Base-by-base conservation (phyloP, 2,888 invertebrate genomes). In the Drosophila mimetica region DNA sequence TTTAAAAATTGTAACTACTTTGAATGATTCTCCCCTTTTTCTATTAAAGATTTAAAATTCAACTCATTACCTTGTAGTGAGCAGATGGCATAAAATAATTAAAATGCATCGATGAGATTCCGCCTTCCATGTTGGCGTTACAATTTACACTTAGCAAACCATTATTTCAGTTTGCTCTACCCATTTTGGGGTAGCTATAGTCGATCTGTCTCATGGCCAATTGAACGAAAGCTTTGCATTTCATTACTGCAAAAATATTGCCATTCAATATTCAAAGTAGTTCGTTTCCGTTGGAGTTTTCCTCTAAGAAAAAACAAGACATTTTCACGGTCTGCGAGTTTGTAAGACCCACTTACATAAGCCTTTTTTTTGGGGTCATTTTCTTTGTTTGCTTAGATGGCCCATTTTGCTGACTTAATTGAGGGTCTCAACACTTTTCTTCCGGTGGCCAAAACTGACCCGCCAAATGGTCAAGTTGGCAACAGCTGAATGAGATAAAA, bases 261-360 rank as follows among this genome's bases (percentile, higher is more conserved):
- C 47, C 48, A 34, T 46, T 22, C 37, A 28, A 48, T 74, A 53
- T 66, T 71, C 55, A 59, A 66, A 47, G 18, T 47, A 52, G 59
- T 32, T 37, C 34, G 50, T 59, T 70, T 59, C 47, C 59, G 71
- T 41, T 44, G 9, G 34, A 47, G 42, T 50, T 70, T 81, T 55
- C 18, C 25, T 60, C 52, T 32, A 50, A n/a, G 53, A 44, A 54
- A 22, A 30, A 70, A 28, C 9, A 7, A 61, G 53, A 57, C 46
- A 7, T 65, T 65, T 83, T 83, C 71, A 86, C 86, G 84, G 76
- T 83, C 76, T 64, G 64, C 74, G 57, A 79, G 50, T 47, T 59
- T 65, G 41, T 59, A 57, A 46, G 37, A 58, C 30, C 11, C 30
- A 55, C 64, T 79, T 81, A 76, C 67, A 79, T 86, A 81, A 86